These are phyloP conservation scores for Pomacea canaliculata DNA, from an alignment of 2,888 invertebrate genomes.

Conservation along the genomic window DNA sequence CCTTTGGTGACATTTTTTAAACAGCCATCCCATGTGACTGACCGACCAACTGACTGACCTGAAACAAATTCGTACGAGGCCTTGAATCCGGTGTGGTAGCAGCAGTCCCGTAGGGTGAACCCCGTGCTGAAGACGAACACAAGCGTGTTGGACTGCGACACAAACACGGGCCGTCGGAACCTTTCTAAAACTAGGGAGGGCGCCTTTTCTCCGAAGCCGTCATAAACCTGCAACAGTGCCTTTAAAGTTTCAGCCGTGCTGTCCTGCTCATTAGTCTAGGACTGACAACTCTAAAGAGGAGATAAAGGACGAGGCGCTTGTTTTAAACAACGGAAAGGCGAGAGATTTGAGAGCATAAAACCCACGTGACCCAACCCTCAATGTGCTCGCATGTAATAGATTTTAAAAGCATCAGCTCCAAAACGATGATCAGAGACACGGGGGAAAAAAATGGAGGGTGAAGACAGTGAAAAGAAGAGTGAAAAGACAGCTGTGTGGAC, in stretches of 20 bases:
- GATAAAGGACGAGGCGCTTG: background rate
- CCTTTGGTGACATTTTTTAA: too few relatives aligned
- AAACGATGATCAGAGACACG: too few relatives aligned
- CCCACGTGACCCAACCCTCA: too few relatives aligned
- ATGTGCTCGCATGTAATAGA: too few relatives aligned
- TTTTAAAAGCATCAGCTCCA: too few relatives aligned
- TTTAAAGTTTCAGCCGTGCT: too few relatives aligned
- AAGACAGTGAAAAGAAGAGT: background rate
- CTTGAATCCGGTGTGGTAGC: slow-evolving; percentile 57
- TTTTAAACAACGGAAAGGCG: too few relatives aligned
- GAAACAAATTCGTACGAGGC: slow-evolving; percentile 58
- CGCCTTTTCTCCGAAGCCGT: slow-evolving; percentile 48
- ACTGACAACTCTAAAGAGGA: background rate
- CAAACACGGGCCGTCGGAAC: slow-evolving; percentile 49
- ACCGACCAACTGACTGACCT: slow-evolving; percentile 37
- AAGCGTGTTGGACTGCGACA: slow-evolving; percentile 54
- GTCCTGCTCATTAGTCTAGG: background rate
- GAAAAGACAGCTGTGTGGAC: too few relatives aligned
- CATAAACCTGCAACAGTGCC: slow-evolving; percentile 47
- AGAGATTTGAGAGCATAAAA: background rate
- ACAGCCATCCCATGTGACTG: too few relatives aligned
- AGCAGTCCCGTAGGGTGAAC: slow-evolving; percentile 41
- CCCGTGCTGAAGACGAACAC: slow-evolving; percentile 58
- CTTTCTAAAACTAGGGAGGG: slow-evolving; percentile 47
- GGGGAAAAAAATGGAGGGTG: background rate